These are phyloP conservation scores for Apogon talboti DNA, from an alignment of 2,797 vertebrate genomes.

Conservation along the genomic window DNA sequence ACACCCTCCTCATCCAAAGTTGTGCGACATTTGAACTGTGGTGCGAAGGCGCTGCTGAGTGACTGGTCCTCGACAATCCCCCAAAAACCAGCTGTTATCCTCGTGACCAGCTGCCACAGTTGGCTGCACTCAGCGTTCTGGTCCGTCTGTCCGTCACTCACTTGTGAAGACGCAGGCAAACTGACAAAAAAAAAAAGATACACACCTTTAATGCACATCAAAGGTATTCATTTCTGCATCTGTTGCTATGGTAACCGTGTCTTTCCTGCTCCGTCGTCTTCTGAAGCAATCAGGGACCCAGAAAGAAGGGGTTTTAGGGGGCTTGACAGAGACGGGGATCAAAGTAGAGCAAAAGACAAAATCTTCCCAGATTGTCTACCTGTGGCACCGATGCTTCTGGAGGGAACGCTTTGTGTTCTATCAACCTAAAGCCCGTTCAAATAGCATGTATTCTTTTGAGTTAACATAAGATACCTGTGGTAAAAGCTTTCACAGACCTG, in stretches of 20 bases:
- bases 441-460: constrained; percentile 3
- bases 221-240: constrained; percentile 29
- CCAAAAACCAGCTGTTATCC: constrained; percentile 11
- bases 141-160: neutral
- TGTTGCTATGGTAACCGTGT: constrained; percentile 58
- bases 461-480: neutral
- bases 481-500: neutral
- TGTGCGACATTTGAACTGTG: constrained; percentile 22
- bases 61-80: neutral
- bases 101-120: constrained; percentile 6
- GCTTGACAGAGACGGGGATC: constrained; percentile 27
- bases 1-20: constrained; percentile 7
- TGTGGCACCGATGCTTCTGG: neutral
- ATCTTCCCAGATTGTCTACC: constrained; percentile 8
- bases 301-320: constrained; percentile 38
- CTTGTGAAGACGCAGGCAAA: neutral
- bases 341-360: constrained; percentile 43
- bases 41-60: neutral
- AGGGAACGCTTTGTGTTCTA: neutral
- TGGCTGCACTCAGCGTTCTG: neutral
- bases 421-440: neutral
- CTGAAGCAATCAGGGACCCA: constrained; percentile 33
- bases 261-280: constrained; percentile 25
- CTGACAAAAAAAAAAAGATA: constrained; percentile 3
- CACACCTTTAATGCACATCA: constrained; percentile 31